Conservation (phyloP, 2,797 vertebrate species). For the Salmo trutta region DNA sequence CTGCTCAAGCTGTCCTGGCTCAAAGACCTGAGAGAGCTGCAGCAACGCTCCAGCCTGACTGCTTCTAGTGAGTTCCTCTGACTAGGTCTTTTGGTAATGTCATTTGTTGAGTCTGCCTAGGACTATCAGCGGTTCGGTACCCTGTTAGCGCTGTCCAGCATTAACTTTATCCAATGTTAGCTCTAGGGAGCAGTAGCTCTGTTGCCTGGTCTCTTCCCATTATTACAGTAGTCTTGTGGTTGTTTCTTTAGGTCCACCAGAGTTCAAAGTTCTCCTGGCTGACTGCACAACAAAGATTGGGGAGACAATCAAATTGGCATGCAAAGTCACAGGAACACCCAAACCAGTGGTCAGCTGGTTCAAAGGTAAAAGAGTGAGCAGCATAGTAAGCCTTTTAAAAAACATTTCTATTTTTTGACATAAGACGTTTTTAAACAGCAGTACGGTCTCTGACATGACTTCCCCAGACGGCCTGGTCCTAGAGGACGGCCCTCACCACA, state of each 20-base stretch:
- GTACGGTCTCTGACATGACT: not conserved
- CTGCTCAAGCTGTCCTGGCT: slow-evolving; percentile 93
- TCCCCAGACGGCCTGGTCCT: slow-evolving; percentile 85
- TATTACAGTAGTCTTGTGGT: slow-evolving; percentile 13
- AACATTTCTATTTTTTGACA: not conserved
- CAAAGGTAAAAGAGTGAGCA: slow-evolving; percentile 80
- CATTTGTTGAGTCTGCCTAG: not conserved
- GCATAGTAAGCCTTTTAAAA: not conserved
- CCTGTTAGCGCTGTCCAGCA: not conserved
- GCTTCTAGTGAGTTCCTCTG: slow-evolving; percentile 80
- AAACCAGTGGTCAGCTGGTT: slow-evolving; percentile 87
- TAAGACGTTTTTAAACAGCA: not conserved
- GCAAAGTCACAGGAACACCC: slow-evolving; percentile 86
- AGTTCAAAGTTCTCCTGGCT: slow-evolving; percentile 83
- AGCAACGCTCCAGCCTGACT: slow-evolving; percentile 80
- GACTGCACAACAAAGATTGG: slow-evolving; percentile 86
- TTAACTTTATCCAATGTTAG: not conserved
- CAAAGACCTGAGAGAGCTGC: slow-evolving; percentile 89
- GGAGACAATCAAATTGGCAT: slow-evolving; percentile 91
- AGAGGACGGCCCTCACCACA: slow-evolving; percentile 90
- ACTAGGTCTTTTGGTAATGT: not conserved
- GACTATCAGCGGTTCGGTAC: not conserved
- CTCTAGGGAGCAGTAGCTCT: not conserved
- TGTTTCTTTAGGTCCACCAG: slow-evolving; percentile 78
- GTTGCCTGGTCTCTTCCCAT: not conserved